A percentile compares a stretch with the other conserved stretches of the same genome.
Evolutionary conservation across 2,113 vertebrate genomes (phyloP).

Genomic region (Boulengeromyrus knoepffleri): DNA sequence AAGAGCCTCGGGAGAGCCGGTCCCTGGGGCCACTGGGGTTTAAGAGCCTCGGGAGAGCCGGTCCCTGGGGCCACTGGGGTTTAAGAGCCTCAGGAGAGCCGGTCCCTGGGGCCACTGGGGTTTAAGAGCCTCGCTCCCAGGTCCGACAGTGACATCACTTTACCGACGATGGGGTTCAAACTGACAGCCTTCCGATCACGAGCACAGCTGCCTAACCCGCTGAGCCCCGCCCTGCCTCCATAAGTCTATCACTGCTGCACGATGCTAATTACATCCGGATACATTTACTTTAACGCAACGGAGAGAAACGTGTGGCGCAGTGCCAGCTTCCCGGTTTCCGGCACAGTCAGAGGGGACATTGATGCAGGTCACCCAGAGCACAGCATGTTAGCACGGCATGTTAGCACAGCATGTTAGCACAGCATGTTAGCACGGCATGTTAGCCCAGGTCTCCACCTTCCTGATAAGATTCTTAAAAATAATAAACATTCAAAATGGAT

Average conservation of each 20-base stretch:
- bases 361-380: background rate
- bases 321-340: background rate
- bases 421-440: conserved; percentile 31
- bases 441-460: conserved; percentile 48
- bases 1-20: background rate
- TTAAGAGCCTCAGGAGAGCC: too few species aligned
- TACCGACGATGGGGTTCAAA: background rate
- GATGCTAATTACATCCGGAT: background rate
- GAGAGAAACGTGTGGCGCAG: background rate
- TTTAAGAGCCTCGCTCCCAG: too few species aligned
- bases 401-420: background rate
- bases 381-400: conserved; percentile 33
- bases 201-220: background rate
- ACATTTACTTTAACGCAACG: background rate
- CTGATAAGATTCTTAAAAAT: conserved; percentile 47
- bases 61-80: too few species aligned
- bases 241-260: background rate
- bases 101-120: too few species aligned
- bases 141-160: background rate
- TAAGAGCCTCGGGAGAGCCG: too few species aligned
- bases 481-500: conserved; percentile 34
- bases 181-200: background rate
- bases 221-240: background rate
- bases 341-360: background rate
- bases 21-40: too few species aligned